Base-by-base conservation (phyloP, 2,797 vertebrate species). In the Cossypha dichroa region DNA sequence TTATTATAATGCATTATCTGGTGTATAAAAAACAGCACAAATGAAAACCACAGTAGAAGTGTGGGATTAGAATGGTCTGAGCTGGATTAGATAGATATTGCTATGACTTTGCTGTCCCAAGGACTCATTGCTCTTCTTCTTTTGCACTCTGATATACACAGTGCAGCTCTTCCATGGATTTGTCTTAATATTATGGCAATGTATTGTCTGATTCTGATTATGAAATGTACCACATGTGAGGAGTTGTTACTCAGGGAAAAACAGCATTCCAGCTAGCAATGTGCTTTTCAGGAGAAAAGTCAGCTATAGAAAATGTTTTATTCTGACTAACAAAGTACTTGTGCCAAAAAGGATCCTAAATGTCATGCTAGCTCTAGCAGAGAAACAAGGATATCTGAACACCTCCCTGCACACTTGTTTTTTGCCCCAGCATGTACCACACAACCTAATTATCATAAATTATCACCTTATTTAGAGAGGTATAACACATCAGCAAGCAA, bases 191-290 rank as follows among this genome's bases (percentile, higher is more conserved):
- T 59, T 55, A 33, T 19, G 7, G 10, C n/a, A 76, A 28, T 38
- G 15, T 36, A 1, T 46, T 73, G 7, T 46, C 21, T 0, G 0
- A 26, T 69, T 79, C 54, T 54, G 22, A 19, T 75, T 58, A 21
- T 29, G 20, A 13, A 48, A 67, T 66, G 22, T n/a, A 11, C 4
- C 25, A 33, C 21, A 45, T 45, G 5, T 28, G 11, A 85, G 17
- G 34, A 51, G 22, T 3, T 76, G 11, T 52, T 83, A 56, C 19
- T 23, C 9, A 58, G 28, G 45, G 20, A 34, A 33, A 83, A 43
- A n/a, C 23, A 66, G 9, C 19, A n/a, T 73, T 91, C 40, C 59
- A 83, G n/a, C 6, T 33, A 67, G 23, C 2, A 85, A 26, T 9
- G 6, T 0, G 0, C 9, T n/a, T 66, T n/a, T 38, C 28, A 36